Percentiles rank a stretch among this genome's conserved stretches.
These are phyloP conservation scores for Bombus picipes DNA, from an alignment of 1,140 invertebrate genomes.

Conservation along the genomic window DNA sequence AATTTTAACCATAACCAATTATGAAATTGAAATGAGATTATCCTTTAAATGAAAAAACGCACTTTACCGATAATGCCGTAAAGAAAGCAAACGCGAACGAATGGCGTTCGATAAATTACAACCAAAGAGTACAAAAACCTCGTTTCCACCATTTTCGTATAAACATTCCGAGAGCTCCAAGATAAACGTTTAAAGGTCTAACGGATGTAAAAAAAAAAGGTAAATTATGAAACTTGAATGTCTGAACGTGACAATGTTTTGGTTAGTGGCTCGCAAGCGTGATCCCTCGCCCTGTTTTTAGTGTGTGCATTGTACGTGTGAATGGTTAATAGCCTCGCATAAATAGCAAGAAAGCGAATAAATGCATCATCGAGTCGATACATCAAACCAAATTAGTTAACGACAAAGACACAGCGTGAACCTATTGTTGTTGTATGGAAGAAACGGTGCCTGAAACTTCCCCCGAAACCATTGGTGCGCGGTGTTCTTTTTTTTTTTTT, in stretches of 20 bases:
- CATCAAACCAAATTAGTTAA: constrained; percentile 14
- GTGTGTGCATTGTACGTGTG: constrained; percentile 20
- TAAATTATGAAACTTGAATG: background rate
- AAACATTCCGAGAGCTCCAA: background rate
- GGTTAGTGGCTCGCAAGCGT: constrained; percentile 61
- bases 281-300: constrained; percentile 40
- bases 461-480: constrained; percentile 46
- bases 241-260: constrained; percentile 13
- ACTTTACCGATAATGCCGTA: background rate
- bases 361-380: constrained; percentile 1
- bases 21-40: background rate
- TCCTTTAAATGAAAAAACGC: background rate
- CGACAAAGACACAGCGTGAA: constrained; percentile 41
- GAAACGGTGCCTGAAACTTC: constrained; percentile 50
- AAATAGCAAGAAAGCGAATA: constrained; percentile 48
- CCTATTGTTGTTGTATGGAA: constrained; percentile 2
- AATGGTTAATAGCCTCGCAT: constrained; percentile 31
- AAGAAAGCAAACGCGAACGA: background rate
- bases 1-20: background rate
- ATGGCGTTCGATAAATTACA: background rate
- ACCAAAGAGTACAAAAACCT: background rate
- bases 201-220: background rate
- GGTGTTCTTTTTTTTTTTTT: constrained; percentile 10
- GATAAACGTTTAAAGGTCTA: background rate
- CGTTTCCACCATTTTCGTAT: background rate